phyloP scores from a whole-genome alignment of 2,113 vertebrate species.

The Callospermophilus lateralis region DNA sequence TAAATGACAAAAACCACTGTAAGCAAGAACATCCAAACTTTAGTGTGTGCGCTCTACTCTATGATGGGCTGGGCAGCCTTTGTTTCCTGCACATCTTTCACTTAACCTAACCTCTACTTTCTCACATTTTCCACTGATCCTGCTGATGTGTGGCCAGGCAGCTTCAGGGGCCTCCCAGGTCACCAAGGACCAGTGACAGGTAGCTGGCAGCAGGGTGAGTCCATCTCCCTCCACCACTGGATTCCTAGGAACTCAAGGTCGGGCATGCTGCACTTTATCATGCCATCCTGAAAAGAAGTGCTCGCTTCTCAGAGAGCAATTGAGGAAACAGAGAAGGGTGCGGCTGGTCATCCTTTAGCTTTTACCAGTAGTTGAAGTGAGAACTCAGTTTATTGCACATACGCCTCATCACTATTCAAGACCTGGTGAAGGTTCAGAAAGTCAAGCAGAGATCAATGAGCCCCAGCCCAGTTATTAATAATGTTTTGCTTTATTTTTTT shows the following conservation, averaged over 20 bases:
- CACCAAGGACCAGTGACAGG: not conserved
- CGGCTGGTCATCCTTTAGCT: not conserved
- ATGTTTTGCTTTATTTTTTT: not conserved
- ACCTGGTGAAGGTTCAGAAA: not conserved
- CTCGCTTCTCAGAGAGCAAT: not conserved
- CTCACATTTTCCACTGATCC: not conserved
- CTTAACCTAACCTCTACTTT: fast-evolving
- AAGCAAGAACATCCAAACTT: not conserved
- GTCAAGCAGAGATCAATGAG: not conserved
- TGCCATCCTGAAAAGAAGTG: not conserved
- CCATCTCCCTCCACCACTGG: fast-evolving
- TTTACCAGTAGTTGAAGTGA: not conserved
- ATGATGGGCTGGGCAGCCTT: fast-evolving
- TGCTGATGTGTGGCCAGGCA: not conserved
- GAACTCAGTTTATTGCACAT: not conserved
- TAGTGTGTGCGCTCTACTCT: fast-evolving
- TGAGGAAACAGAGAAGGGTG: not conserved
- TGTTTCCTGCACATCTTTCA: not conserved
- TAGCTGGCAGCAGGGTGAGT: too few species aligned
- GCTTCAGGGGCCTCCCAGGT: not conserved
- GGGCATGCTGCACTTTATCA: not conserved
- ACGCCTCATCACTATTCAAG: not conserved
- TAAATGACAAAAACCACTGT: not conserved
- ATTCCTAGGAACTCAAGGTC: not conserved
- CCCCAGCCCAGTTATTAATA: not conserved